Base-by-base conservation (phyloP, 2,113 vertebrate species). In the Podarcis muralis region DNA sequence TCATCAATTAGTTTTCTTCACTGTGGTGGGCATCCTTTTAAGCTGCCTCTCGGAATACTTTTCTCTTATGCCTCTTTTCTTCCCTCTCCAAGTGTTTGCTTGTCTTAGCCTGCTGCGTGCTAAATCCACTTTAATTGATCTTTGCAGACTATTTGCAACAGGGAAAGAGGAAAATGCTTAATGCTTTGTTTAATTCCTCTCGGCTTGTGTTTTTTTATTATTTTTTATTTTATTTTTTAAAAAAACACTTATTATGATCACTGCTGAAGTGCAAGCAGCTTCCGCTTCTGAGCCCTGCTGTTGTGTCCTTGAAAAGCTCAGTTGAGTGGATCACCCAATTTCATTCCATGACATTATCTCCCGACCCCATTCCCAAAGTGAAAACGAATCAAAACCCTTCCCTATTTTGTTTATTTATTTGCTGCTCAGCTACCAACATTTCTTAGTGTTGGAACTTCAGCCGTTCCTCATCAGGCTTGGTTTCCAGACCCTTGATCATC, bases 61-160 rank as follows among this genome's bases (percentile, higher is more conserved):
- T 37, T 11, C 30, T 6, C 82, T 16, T 7, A 3, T 8, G 18
- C 59, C 23, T 35, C 15, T 32, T 18, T 32, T 75, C 69, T 76
- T 65, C 7, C n/a, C 32, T 37, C 57, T 43, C 76, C 57, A 77
- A 86, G 74, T n/a, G 16, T n/a, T 86, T 65, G 74, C 74, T 77
- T 77, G 77, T 86, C 57, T 30, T 40, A 22, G n/a, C 84, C n/a
- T 66, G 84, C 57, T 77, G 84, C 20, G 84, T 66, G 59, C 35
- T 66, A 66, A 86, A 86, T 62, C 74, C 35, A 86, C 74, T 86
- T 77, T 77, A 66, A 86, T 66, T 77, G 59, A 86, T 86, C 84
- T 77, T 77, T 76, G 30, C 74, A 22, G 74, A 66, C 74, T 37
- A 53, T 12, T 71, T 43, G 74, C 84, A 43, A 11, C 57, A 66